phyloP scores from a whole-genome alignment of 2,113 vertebrate genomes.

The Rynchops niger region DNA sequence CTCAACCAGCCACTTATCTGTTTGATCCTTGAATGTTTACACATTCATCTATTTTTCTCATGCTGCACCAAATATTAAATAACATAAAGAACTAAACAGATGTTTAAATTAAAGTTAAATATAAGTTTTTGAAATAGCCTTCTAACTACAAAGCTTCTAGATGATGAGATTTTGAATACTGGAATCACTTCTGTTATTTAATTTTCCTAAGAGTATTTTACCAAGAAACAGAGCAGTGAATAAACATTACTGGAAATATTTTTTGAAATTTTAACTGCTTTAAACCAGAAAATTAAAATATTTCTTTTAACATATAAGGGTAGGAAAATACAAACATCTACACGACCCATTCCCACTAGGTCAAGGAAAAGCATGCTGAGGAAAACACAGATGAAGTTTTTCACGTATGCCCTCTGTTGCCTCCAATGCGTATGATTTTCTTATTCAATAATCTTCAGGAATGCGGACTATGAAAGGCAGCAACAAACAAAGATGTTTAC shows the following conservation, averaged over 20 bases:
- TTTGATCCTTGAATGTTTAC: not conserved
- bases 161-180: not conserved
- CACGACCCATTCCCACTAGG: not conserved
- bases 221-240: not conserved
- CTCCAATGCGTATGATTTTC: not conserved
- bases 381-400: not conserved
- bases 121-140: not conserved
- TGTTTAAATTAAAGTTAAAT: not conserved
- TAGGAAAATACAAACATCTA: not conserved
- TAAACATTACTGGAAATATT: not conserved
- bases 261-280: not conserved
- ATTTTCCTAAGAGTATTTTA: not conserved
- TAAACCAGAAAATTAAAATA: constrained; percentile 6
- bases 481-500: not conserved
- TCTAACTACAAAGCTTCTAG: not conserved
- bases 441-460: not conserved
- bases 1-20: not conserved
- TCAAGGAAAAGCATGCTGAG: not conserved
- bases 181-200: not conserved
- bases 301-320: not conserved
- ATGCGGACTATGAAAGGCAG: not conserved
- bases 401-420: not conserved
- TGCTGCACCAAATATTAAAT: not conserved
- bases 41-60: not conserved
- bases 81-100: not conserved